Base-by-base conservation (phyloP, 2,888 invertebrate genomes). In the Mimas tiliae region DNA sequence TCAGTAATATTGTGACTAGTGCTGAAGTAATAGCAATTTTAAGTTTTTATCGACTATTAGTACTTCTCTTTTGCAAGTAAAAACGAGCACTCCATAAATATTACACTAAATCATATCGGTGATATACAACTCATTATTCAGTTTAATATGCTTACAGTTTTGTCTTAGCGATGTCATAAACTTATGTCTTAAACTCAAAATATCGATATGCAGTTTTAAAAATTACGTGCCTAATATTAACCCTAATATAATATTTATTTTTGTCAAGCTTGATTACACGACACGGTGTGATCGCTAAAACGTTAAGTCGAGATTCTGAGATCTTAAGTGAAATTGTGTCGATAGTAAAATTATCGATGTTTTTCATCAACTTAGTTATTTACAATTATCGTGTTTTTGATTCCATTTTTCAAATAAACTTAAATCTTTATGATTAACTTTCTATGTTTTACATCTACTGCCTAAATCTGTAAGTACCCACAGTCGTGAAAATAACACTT, bases 131-230 rank as follows among this genome's bases (percentile, higher is more conserved):
- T 58, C 19, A 58, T 2, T 58, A 58, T 38, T 38, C 42, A 58
- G 19, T n/a, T 58, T 9, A 58, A 42, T 12, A 58, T 66, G 65
- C 67, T 65, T 66, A 67, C 45, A 65, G 53, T 50, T 65, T 48
- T 53, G 38, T 14, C 21, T 55, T 45, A 27, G 65, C 66, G 58
- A 67, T 63, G 58, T 65, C 48, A 67, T 21, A 65, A 64, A 63
- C 62, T 19, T 33, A 55, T 55, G 34, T 38, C 42, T 42, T 58
- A 42, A 58, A 72, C 68, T 64, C 70, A 69, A 69, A 70, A 76
- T 71, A 79, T 78, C 81, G 87, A 86, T 87, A 86, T 87, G 87
- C 82, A 72, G 73, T 76, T 75, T 75, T 70, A 72, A 73, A 70
- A 70, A 58, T 58, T 58, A 58, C 11, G 42, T 58, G 19, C 38